Evolutionary conservation across 2,888 invertebrate species (phyloP), one percentile per base, ranked within the genome.

Genomic region (Ectemnius continuus): DNA sequence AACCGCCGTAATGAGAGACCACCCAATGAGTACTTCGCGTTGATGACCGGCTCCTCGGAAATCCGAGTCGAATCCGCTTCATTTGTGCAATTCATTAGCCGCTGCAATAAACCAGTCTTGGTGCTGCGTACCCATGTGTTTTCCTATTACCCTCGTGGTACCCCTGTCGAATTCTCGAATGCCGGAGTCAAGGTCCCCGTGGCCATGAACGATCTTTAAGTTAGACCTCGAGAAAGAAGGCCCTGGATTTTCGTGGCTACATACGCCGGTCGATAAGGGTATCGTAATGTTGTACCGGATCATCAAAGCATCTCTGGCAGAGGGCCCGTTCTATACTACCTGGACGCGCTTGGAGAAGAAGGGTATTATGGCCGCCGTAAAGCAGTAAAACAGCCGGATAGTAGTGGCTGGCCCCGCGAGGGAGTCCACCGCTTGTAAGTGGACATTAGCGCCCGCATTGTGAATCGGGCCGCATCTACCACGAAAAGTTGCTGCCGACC

Each of bases 391-490:
- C 82, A 82, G 66, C 76, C 73, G 66, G 81, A 82, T 81, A 80
- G 81, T 80, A 75, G 66, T 52, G 62, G 57, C 69, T 61, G 69
- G 66, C 8, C n/a, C 52, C 70, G 76, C 68, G 70, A 74, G 74
- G 70, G 79, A 61, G 70, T 68, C 71, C 62, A 65, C 57, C 48
- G 63, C 63, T 72, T 65, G 75, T 84, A 82, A 86, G 82, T 85
- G 86, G 84, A 84, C 86, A 86, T 86, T 86, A 86, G 83, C 83
- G 83, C 79, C 82, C 81, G 84, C 79, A 87, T 86, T 88, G 88
- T 88, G 85, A 83, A 86, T 85, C 82, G 84, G 74, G 82, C 85
- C 81, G 81, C 84, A 82, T 78, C 81, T 65, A 63, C 72, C 65
- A 67, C 46, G 64, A 64, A 71, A 75, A 71, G 67, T 71, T 69